Base-by-base conservation (phyloP, 2,888 invertebrate genomes). In the Elegia similella region DNA sequence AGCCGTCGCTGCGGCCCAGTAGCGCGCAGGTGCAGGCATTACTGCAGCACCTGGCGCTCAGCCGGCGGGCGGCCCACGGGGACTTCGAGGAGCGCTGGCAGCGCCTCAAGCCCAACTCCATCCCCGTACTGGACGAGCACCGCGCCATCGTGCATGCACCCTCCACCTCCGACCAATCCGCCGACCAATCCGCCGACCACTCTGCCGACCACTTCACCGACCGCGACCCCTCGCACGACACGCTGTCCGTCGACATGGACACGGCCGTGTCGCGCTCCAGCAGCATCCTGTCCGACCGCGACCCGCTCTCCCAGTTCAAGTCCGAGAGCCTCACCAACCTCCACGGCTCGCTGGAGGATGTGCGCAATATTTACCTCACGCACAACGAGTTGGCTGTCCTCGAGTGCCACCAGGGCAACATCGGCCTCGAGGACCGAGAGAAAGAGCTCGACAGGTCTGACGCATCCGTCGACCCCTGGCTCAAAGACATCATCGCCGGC, bases 11-110 rank as follows among this genome's bases (percentile, higher is more conserved):
- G 3, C 82, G 91, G 6, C 86, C 88, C 1, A 75, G 82, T 0
- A 71, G 86, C 1, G 70, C 82, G 0, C 86, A 91, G 59, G 84
- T 92, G 13, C 75, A 85, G 61, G 91, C 91, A 15, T 84, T 92
- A 0, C 72, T 93, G 50, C 72, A 82, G 48, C 88, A 89, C 66
- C 80, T 93, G 13, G 48, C 48, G 1, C 8, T 7, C 32, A 48
- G 48, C 32, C 48, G 50, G 16, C 34, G 50, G 12, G 16, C 50
- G 15, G 73, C 72, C 44, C 78, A 74, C 66, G 75, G 86, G 3
- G 92, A 95, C 77, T 96, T 96, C 76, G 95, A 96, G 69, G 92
- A 92, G 46, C 93, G 95, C 56, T 96, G 96, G 96, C 94, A 95
- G 67, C 90, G 88, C 23, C 91, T 95, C 63, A 94, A 94, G 75